Conservation (phyloP, 2,888 invertebrate genomes). For the Drosophila algonquin region DNA sequence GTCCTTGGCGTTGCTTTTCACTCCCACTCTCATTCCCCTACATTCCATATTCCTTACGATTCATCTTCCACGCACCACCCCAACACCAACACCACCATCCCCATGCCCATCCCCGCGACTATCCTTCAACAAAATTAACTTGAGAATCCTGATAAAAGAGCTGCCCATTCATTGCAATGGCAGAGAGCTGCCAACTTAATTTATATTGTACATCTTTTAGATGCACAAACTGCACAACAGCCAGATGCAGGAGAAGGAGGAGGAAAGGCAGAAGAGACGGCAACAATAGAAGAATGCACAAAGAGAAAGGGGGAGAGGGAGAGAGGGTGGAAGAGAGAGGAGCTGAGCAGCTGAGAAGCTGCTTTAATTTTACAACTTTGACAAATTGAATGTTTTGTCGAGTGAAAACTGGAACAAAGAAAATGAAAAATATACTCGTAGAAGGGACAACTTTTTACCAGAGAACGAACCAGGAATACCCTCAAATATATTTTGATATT, state of each 20-base stretch:
- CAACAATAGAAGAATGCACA: constrained; percentile 21
- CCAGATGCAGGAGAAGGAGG: background rate
- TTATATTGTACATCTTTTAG: constrained; percentile 64
- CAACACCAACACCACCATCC: background rate
- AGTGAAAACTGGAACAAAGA: constrained; percentile 16
- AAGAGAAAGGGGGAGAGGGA: constrained; percentile 3
- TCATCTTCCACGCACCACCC: background rate
- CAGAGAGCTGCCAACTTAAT: constrained; percentile 69
- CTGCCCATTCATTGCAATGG: constrained; percentile 51
- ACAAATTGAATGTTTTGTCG: constrained; percentile 70
- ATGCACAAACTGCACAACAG: constrained; percentile 46
- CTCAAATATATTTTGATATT: background rate
- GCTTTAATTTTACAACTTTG: constrained; percentile 68
- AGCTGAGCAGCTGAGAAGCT: constrained; percentile 37
- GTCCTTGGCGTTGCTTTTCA: too few species aligned
- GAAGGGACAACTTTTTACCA: background rate
- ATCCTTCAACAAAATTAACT: constrained; percentile 51
- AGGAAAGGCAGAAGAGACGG: background rate
- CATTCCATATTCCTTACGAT: too few species aligned
- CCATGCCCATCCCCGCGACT: constrained; percentile 4
- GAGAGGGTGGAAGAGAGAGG: background rate
- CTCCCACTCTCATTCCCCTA: too few species aligned
- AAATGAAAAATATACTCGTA: background rate
- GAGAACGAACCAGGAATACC: background rate
- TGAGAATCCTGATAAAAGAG: constrained; percentile 58